Base-by-base conservation (phyloP, 2,888 invertebrate species). In the Cheilosia urbana region DNA sequence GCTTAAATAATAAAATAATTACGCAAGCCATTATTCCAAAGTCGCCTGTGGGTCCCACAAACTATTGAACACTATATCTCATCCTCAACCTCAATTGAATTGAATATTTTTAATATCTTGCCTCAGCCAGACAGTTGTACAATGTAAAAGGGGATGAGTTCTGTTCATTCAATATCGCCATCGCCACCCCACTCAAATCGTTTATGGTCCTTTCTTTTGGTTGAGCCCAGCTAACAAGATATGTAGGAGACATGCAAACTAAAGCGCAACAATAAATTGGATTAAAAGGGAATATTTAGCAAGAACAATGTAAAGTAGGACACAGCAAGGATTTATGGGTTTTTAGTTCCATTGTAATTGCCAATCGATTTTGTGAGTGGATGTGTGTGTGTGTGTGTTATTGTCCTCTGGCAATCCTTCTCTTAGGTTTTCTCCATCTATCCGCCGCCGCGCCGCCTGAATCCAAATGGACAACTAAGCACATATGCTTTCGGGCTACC, bases 341-440 rank as follows among this genome's bases (percentile, higher is more conserved):
- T 88, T 88, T 88, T 88, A 87, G 88, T 88, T 85, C 85, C 88
- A 88, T 88, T 88, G 88, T 87, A 88, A 88, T 88, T 88, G 88
- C 85, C 87, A 88, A 88, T 88, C 88, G 88, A 88, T 88, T 88
- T 88, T 88, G 69, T 71, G 47, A 79, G 79, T 87, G 85, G 82
- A 47, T 84, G 75, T 88, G 87, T 87, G 53, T 84, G 79, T 88
- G 87, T 87, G 53, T 84, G 79, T 88, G 87, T 87, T 88, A 87
- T 87, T 88, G 87, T 87, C 84, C 82, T 80, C 82, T 80, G 63
- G 66, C 71, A 69, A 79, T 84, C 66, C 75, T 76, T 76, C 80
- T 68, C 68, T 34, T 55, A 75, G 63, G 40, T 75, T 68, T 66
- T 27, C 72, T 75, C 30, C 60, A 51, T 45, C 34, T 63, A 63